Evolutionary conservation across 2,888 invertebrate species (phyloP).

Genomic region (Ethmia dodecea): DNA sequence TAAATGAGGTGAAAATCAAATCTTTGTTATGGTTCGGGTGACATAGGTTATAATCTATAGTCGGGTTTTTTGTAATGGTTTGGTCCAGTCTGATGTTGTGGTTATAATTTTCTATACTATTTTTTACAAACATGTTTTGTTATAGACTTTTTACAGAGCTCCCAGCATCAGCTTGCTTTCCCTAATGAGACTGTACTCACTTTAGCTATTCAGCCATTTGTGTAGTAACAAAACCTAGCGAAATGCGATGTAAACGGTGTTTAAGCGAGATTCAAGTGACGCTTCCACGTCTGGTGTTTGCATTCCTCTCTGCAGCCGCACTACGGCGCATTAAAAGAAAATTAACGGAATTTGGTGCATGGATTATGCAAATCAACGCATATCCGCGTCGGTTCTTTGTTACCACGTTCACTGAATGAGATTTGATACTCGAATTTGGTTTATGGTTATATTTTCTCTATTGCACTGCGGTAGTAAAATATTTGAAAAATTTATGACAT

Average conservation of each 20-base stretch:
- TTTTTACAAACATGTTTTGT: too few species aligned
- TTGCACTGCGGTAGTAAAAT: too few species aligned
- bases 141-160: too few species aligned
- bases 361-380: constrained; percentile 69
- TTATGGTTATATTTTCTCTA: neutral
- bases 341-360: constrained; percentile 72
- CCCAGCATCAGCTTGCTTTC: too few species aligned
- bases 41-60: too few species aligned
- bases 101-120: too few species aligned
- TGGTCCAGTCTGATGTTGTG: too few species aligned
- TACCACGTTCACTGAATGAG: constrained; percentile 61
- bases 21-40: too few species aligned
- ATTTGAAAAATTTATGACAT: too few species aligned
- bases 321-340: constrained; percentile 62
- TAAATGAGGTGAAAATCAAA: too few species aligned
- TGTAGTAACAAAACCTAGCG: constrained; percentile 8
- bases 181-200: too few species aligned
- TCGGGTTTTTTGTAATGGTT: too few species aligned
- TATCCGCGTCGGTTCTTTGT: constrained; percentile 57
- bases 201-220: neutral
- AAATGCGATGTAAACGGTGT: constrained; percentile 11
- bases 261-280: constrained; percentile 7
- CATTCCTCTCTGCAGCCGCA: constrained; percentile 33
- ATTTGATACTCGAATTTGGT: constrained; percentile 34
- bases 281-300: constrained; percentile 24